Percentiles rank a stretch among this genome's conserved stretches.
These are phyloP conservation scores for Acleris sparsana DNA, from an alignment of 2,888 invertebrate genomes.

Conservation along the genomic window DNA sequence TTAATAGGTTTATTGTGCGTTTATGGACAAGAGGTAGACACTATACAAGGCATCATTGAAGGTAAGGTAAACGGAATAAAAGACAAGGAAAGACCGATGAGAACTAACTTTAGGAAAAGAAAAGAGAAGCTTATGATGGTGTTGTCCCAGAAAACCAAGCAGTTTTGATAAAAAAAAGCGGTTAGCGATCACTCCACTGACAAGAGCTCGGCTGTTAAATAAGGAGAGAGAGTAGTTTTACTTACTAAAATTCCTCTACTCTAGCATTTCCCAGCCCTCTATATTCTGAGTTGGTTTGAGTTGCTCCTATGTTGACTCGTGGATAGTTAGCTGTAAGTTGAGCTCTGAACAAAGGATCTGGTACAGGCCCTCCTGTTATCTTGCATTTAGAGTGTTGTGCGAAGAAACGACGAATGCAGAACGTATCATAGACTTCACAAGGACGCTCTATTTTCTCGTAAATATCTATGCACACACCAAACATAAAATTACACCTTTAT, in stretches of 20 bases:
- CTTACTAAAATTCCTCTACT: constrained; percentile 54
- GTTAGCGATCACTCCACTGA: too few relatives aligned
- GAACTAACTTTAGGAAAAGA: too few relatives aligned
- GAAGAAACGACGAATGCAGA: constrained; percentile 40
- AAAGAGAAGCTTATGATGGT: too few relatives aligned
- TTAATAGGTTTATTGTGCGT: too few relatives aligned
- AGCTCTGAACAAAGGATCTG: constrained; percentile 40
- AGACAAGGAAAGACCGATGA: too few relatives aligned
- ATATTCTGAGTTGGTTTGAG: constrained; percentile 35
- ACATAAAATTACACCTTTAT: not conserved
- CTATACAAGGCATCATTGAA: too few relatives aligned
- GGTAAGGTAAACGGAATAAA: too few relatives aligned
- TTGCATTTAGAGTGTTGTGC: constrained; percentile 36
- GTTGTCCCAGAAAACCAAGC: too few relatives aligned
- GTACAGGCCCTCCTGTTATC: constrained; percentile 35
- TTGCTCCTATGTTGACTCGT: constrained; percentile 44
- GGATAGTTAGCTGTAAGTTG: constrained; percentile 34
- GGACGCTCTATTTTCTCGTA: constrained; percentile 30
- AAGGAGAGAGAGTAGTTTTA: not conserved
- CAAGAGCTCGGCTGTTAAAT: too few relatives aligned
- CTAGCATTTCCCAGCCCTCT: constrained; percentile 46
- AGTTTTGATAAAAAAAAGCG: too few relatives aligned
- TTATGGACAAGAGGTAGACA: too few relatives aligned
- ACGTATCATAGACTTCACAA: constrained; percentile 34
- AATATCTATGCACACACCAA: constrained; percentile 1